Conservation (phyloP, 2,888 invertebrate genomes). For the Muscina levida region DNA sequence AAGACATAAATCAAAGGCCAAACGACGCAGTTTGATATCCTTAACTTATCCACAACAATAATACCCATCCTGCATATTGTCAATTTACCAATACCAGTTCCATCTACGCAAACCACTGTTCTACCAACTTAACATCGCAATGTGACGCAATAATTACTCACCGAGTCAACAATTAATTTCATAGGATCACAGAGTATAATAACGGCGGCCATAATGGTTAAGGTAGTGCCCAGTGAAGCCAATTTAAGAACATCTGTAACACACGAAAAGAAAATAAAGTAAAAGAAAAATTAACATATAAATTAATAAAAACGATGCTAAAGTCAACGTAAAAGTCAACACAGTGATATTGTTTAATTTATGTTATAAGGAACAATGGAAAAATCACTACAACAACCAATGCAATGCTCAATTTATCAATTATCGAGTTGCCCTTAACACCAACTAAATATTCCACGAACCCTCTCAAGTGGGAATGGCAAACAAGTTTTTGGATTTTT, state of each 20-base stretch:
- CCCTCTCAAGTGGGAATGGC: neutral
- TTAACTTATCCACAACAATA: too few species aligned
- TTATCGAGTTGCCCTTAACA: too few species aligned
- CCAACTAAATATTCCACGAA: neutral
- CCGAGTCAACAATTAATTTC: slow-evolving; percentile 74
- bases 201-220: slow-evolving; percentile 73
- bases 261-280: slow-evolving; percentile 3
- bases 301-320: slow-evolving; percentile 27
- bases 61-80: too few species aligned
- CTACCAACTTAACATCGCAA: neutral
- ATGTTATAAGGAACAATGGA: slow-evolving; percentile 1
- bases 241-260: slow-evolving; percentile 74
- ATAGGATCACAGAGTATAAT: slow-evolving; percentile 74
- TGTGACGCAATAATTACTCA: slow-evolving; percentile 70
- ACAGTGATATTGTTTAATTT: slow-evolving; percentile 18
- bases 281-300: slow-evolving; percentile 15
- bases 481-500: slow-evolving; percentile 19
- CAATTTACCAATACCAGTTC: too few species aligned
- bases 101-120: slow-evolving; percentile 15
- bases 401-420: neutral
- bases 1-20: too few species aligned
- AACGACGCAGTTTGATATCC: too few species aligned
- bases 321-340: neutral
- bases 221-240: slow-evolving; percentile 73
- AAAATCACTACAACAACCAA: neutral